Base-by-base conservation (phyloP, 2,797 vertebrate species). In the Phaenicophaeus curvirostris region DNA sequence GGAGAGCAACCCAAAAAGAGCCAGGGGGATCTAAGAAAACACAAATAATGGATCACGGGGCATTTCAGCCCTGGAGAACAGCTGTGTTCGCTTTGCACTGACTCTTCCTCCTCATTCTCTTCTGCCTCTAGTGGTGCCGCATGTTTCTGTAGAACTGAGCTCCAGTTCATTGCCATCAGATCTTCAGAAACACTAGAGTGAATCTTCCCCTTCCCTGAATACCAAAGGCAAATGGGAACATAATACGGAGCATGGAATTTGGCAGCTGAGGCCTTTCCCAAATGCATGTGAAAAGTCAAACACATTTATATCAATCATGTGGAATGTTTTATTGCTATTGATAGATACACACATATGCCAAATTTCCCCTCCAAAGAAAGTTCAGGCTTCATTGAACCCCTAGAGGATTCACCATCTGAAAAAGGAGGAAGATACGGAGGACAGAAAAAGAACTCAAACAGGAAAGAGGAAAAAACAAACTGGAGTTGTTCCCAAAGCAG, bases 401-500 rank as follows among this genome's bases (percentile, higher is more conserved):
- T 59, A 48, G 71, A 74, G 87, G n/a, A 91, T 79, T 90, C 63
- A 90, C 57, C 16, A 5, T 72, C 31, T 57, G 82, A 89, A 83
- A 93, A 89, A 74, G 17, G 16, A 90, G 74, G 69, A 91, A 74
- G 83, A 44, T 68, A 87, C 24, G 89, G 50, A 37, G 46, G 92
- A 80, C 31, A 90, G 44, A 76, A 90, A 85, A 92, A 74, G 13
- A 95, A 74, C 21, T 87, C 65, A 74, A 89, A 61, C 20, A 78
- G 18, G 19, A 33, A 10, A 57, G 41, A 63, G 31, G 42, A 15
- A 80, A 72, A 93, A 76, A 28, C 37, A 65, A 89, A 61, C 55
- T 69, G 63, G 55, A 91, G 33, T 41, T 41, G 31, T 86, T 94
- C 41, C 54, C 55, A 85, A 53, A 85, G 80, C 48, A 71, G 15